These are phyloP conservation scores for Dendrolimus punctatus DNA, from an alignment of 1,140 invertebrate species.

Conservation along the genomic window DNA sequence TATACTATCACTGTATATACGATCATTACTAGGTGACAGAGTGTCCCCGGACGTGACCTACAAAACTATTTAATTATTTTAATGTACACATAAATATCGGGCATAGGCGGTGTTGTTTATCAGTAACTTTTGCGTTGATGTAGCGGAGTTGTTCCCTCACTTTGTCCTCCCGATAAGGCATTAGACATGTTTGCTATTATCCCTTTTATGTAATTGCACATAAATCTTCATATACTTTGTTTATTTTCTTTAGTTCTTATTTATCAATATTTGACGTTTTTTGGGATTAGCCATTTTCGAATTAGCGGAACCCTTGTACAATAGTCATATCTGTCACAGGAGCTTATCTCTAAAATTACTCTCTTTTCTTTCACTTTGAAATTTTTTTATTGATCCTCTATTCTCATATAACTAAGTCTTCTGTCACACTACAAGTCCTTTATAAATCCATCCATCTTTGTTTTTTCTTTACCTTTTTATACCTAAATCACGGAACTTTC, in stretches of 20 bases:
- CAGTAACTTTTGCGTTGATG: slow-evolving; percentile 4
- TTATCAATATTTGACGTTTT: too few species aligned
- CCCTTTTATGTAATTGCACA: slow-evolving; percentile 16
- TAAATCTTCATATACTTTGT: slow-evolving; percentile 16
- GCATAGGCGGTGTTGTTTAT: neutral
- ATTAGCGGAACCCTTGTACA: too few species aligned
- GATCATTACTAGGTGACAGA: neutral
- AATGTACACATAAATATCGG: slow-evolving; percentile 9
- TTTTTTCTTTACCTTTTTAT: too few species aligned
- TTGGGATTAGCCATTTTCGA: too few species aligned
- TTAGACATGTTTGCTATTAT: slow-evolving; percentile 4
- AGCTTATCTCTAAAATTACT: too few species aligned
- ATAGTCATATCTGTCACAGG: too few species aligned
- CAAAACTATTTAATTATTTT: slow-evolving; percentile 4
- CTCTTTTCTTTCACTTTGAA: too few species aligned
- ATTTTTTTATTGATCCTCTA: too few species aligned
- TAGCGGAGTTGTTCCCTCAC: neutral
- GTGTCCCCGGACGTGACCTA: neutral
- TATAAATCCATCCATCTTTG: too few species aligned
- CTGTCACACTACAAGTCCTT: neutral
- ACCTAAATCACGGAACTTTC: too few species aligned
- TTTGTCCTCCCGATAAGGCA: slow-evolving; percentile 2
- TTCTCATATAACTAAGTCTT: too few species aligned
- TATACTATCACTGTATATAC: too few species aligned
- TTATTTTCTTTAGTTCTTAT: neutral